phyloP scores from a whole-genome alignment of 2,888 invertebrate species.

The Amphimallon solstitiale region DNA sequence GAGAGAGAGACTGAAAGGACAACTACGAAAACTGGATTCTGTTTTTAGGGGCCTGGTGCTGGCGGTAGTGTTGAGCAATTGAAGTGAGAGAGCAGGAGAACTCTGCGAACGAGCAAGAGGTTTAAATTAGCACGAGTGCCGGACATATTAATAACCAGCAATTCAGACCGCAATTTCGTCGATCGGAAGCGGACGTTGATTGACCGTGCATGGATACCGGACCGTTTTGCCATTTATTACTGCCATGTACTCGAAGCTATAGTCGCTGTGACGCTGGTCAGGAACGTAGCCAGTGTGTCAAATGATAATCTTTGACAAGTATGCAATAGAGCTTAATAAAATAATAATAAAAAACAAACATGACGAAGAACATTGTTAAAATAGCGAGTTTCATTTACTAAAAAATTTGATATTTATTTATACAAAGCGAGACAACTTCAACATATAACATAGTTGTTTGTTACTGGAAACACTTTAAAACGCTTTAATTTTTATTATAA shows the following conservation, averaged over 20 bases:
- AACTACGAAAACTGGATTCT: neutral
- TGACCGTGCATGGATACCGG: constrained; percentile 44
- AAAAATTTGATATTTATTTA: too few species aligned
- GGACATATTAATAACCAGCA: constrained; percentile 50
- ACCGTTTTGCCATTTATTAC: constrained; percentile 31
- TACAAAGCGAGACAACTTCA: too few species aligned
- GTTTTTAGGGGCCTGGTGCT: neutral
- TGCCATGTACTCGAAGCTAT: neutral
- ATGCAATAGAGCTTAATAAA: too few species aligned
- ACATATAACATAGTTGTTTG: too few species aligned
- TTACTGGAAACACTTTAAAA: too few species aligned
- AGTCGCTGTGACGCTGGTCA: neutral
- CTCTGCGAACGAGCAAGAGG: constrained; percentile 26
- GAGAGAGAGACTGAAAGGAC: constrained; percentile 1
- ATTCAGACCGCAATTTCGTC: constrained; percentile 46
- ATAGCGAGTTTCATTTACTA: too few species aligned
- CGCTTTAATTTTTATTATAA: too few species aligned
- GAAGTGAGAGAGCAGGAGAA: constrained; percentile 22
- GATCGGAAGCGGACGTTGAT: constrained; percentile 49
- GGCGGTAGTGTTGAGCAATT: constrained; percentile 15
- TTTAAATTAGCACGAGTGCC: constrained; percentile 42
- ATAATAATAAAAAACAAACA: too few species aligned
- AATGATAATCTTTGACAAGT: too few species aligned
- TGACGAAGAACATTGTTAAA: too few species aligned
- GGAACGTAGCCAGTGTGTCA: neutral